Conservation (phyloP, 2,888 invertebrate species). For the Eudemis profundana region DNA sequence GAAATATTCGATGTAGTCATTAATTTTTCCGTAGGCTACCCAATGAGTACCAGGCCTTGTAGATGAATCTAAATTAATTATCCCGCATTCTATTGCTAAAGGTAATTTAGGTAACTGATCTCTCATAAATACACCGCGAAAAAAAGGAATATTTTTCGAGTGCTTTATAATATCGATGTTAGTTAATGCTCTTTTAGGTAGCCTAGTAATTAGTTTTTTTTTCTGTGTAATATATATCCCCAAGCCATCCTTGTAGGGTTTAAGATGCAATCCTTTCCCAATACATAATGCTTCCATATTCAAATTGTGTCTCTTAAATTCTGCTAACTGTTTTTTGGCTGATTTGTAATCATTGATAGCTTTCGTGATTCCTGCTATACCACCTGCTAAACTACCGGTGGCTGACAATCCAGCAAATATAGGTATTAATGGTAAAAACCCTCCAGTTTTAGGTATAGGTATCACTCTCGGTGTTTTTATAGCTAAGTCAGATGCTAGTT, state of each 20-base stretch:
- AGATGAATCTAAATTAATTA: no score
- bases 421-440: slow-evolving; percentile 28
- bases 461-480: slow-evolving; percentile 12
- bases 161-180: neutral
- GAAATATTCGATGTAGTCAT: no score
- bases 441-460: slow-evolving; percentile 17
- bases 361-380: slow-evolving; percentile 29
- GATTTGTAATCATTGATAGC: slow-evolving; percentile 26
- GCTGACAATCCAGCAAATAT: slow-evolving; percentile 40
- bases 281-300: slow-evolving; percentile 22
- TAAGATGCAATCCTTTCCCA: slow-evolving; percentile 22
- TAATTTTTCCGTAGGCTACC: no score
- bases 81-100: no score
- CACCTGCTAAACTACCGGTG: slow-evolving; percentile 34
- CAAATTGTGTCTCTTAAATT: slow-evolving; percentile 21
- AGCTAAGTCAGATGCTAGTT: neutral
- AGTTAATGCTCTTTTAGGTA: neutral
- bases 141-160: no score
- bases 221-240: neutral
- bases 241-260: neutral
- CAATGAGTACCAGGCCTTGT: no score
- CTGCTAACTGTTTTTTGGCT: slow-evolving; percentile 18
- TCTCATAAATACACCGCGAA: no score
- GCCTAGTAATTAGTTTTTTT: slow-evolving; percentile 7
- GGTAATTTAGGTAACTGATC: no score